Conservation (phyloP, 92 coral and sea anemone genomes). For the Umimayanthus kanabou region DNA sequence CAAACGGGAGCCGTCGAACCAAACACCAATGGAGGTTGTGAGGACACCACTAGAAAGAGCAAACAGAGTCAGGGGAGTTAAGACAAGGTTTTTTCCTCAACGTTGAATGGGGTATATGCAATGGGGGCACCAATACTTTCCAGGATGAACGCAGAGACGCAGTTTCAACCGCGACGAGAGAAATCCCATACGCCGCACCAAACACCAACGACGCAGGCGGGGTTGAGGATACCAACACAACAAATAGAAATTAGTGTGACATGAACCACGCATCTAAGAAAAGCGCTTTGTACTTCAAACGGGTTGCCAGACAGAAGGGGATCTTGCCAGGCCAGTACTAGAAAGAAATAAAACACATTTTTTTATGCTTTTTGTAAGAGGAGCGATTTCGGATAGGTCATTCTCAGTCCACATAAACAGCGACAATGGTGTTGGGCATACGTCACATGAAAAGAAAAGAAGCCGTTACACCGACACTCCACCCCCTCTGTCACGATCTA, state of each 20-base stretch:
- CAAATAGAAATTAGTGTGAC: no score
- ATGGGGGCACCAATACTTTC: no score
- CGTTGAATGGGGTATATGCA: background rate
- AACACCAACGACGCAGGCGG: conserved; percentile 25
- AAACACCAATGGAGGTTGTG: background rate
- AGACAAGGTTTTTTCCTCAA: background rate
- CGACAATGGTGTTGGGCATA: no score
- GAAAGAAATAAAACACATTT: conserved; percentile 10
- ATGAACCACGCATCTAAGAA: no score
- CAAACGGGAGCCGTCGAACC: background rate
- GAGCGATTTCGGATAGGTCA: background rate
- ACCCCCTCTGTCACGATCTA: no score
- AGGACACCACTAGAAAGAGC: conserved; percentile 9
- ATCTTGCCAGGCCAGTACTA: conserved; percentile 15
- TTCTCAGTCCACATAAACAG: background rate
- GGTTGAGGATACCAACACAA: conserved; percentile 1
- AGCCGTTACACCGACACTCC: no score
- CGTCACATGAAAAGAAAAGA: no score
- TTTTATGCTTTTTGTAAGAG: conserved; percentile 6
- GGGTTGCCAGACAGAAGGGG: conserved; percentile 24
- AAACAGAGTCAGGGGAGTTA: background rate
- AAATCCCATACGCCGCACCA: background rate
- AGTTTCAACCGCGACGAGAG: conserved; percentile 32
- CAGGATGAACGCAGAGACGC: background rate
- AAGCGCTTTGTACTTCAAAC: conserved; percentile 11